Evolutionary conservation across 1,140 invertebrate genomes (phyloP), one percentile per base, ranked within the genome.

Genomic region (Pantala flavescens): DNA sequence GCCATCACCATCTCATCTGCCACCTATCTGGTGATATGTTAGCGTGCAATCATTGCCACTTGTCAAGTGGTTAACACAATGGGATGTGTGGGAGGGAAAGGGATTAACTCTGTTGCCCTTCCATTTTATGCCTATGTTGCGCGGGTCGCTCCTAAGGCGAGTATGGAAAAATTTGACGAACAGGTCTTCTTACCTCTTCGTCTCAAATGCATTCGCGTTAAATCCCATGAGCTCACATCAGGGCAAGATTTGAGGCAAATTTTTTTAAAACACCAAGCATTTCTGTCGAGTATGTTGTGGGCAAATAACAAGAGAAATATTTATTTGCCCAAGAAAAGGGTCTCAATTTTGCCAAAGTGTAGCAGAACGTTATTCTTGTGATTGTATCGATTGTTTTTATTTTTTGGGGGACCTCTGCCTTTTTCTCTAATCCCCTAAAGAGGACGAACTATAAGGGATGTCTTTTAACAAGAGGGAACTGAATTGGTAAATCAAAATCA

Each of bases 301-400:
- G 12, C 12, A 12, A 36, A 36, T 5, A 36, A 36, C 9, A 9
- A 36, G 9, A 36, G 28, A 63, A 63, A 7, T 21, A 63, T 21
- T 63, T 7, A 19, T 16, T 63, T 63, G 49, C 49, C 49, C n/a
- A 21, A 36, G 28, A 36, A 21, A 63, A 63, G 49, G 49, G 3
- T 63, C 49, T 21, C 24, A 5, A 72, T 72, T 72, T 72, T 72
- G n/a, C 71, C 71, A 72, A 28, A 24, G 71, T 72, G 71, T 36
- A 28, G 42, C 24, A n/a, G 24, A 21, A 36, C 19, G 71, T 72
- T 21, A 21, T 72, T 36, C 28, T 72, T 72, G 71, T 72, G 71
- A 72, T 72, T 72, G 71, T 42, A 72, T 71, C 24, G 23, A 71
- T 71, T 23, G 70, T 24, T 23, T 71, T 72, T 72, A 72, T 23